A percentile compares a stretch with the other conserved stretches of the same genome.
Evolutionary conservation across 2,797 vertebrate species (phyloP).

Genomic region (Siniperca scherzeri): DNA sequence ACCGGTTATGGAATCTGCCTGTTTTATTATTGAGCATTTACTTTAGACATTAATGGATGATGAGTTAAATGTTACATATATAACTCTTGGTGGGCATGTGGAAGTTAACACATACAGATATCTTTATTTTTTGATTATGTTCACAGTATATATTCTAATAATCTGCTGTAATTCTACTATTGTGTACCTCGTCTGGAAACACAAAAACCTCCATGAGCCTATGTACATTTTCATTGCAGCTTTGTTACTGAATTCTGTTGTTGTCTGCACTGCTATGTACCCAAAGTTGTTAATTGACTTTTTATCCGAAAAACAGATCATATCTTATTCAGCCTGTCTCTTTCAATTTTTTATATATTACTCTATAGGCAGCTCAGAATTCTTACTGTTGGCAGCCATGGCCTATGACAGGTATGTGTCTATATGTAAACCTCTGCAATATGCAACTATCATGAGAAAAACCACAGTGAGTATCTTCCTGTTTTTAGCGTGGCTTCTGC

Average conservation of each 20-base stretch:
- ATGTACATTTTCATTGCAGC: slow-evolving; percentile 69
- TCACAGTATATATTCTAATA: slow-evolving; percentile 44
- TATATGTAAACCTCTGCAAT: slow-evolving; percentile 53
- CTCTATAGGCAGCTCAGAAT: slow-evolving; percentile 20
- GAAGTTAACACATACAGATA: background rate
- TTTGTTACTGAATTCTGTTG: slow-evolving; percentile 48
- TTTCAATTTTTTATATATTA: slow-evolving; percentile 39
- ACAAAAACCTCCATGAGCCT: slow-evolving; percentile 55
- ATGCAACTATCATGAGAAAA: slow-evolving; percentile 26
- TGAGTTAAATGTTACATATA: background rate
- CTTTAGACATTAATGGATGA: background rate
- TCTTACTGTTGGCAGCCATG: slow-evolving; percentile 48
- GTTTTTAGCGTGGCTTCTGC: slow-evolving; percentile 22
- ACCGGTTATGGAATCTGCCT: no score
- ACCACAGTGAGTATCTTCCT: slow-evolving; percentile 24
- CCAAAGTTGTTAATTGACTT: slow-evolving; percentile 40
- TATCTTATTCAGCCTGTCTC: slow-evolving; percentile 48
- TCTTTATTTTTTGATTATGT: slow-evolving; percentile 34
- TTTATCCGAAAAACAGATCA: slow-evolving; percentile 39
- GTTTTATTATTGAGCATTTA: background rate
- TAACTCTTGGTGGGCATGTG: slow-evolving; percentile 2
- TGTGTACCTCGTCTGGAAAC: slow-evolving; percentile 43
- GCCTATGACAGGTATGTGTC: slow-evolving; percentile 54
- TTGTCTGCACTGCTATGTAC: slow-evolving; percentile 48
- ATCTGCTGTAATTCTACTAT: slow-evolving; percentile 40